Evolutionary conservation across 2,888 invertebrate genomes (phyloP).

Genomic region (Eledone cirrhosa): DNA sequence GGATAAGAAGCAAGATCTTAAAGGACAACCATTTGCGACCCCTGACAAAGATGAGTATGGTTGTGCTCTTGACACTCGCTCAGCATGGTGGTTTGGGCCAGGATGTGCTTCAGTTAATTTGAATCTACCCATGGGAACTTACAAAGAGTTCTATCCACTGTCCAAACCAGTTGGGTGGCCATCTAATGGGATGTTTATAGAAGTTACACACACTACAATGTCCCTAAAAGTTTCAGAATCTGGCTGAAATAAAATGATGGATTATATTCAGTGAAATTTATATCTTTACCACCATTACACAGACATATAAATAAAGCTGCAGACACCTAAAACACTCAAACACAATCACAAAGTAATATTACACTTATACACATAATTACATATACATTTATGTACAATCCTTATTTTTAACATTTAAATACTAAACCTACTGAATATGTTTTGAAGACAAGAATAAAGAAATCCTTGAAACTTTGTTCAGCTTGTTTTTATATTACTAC

Average conservation of each 20-base stretch:
- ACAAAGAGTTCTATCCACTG: conserved; percentile 19
- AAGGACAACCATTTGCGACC: conserved; percentile 9
- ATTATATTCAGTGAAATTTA: neutral
- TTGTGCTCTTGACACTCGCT: neutral
- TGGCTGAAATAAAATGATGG: neutral
- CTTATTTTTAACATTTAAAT: too few species aligned
- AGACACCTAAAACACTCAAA: too few species aligned
- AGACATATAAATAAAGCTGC: too few species aligned
- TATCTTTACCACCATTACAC: too few species aligned
- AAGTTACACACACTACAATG: conserved; percentile 7
- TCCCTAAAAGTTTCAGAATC: neutral
- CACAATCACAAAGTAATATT: too few species aligned
- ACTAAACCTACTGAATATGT: too few species aligned
- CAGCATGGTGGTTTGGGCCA: conserved; percentile 18
- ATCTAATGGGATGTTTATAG: neutral
- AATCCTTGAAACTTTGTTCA: too few species aligned
- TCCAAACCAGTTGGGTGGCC: conserved; percentile 18
- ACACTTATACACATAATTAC: too few species aligned
- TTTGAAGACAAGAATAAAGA: too few species aligned
- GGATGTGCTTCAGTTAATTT: conserved; percentile 20
- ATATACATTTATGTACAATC: too few species aligned
- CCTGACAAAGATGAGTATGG: conserved; percentile 15
- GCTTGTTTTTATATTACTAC: too few species aligned
- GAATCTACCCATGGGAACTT: conserved; percentile 18
- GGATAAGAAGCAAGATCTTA: neutral